phyloP scores from a whole-genome alignment of 2,797 vertebrate genomes.

The Rhinella marina region DNA sequence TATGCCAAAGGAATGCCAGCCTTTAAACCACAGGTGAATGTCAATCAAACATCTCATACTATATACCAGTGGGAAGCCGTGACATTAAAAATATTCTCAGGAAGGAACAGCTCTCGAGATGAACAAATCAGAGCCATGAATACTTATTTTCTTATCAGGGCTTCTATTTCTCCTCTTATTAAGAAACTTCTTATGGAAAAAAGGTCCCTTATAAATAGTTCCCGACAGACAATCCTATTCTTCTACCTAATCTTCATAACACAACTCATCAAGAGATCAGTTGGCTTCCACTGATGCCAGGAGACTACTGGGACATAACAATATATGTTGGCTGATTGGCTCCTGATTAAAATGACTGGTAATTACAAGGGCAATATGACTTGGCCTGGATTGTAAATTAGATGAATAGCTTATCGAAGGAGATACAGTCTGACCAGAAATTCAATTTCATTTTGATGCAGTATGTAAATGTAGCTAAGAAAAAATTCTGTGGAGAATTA shows the following conservation, averaged over 20 bases:
- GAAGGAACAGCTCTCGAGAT: background rate
- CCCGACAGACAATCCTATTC: background rate
- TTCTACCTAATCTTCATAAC: background rate
- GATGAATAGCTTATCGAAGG: background rate
- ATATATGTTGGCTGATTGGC: background rate
- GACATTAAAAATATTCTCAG: conserved; percentile 24
- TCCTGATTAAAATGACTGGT: background rate
- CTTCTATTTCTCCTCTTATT: background rate
- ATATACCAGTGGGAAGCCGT: conserved; percentile 10
- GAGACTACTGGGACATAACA: conserved; percentile 3
- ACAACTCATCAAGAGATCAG: conserved; percentile 2
- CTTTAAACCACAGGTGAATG: conserved; percentile 7
- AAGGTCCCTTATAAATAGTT: background rate
- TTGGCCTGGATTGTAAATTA: background rate
- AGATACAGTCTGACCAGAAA: background rate
- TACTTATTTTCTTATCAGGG: conserved; percentile 27
- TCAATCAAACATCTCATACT: conserved; percentile 27
- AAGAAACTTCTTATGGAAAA: conserved; percentile 3
- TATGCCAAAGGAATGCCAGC: background rate
- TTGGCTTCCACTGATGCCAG: background rate
- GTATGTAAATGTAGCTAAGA: background rate
- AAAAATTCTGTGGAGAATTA: background rate
- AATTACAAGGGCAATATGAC: background rate
- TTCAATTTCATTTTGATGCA: background rate
- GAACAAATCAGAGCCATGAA: conserved; percentile 23